Percentiles rank a stretch among this genome's conserved stretches.
phyloP scores from a whole-genome alignment of 1,140 invertebrate genomes.

The Drosophila navojoa region DNA sequence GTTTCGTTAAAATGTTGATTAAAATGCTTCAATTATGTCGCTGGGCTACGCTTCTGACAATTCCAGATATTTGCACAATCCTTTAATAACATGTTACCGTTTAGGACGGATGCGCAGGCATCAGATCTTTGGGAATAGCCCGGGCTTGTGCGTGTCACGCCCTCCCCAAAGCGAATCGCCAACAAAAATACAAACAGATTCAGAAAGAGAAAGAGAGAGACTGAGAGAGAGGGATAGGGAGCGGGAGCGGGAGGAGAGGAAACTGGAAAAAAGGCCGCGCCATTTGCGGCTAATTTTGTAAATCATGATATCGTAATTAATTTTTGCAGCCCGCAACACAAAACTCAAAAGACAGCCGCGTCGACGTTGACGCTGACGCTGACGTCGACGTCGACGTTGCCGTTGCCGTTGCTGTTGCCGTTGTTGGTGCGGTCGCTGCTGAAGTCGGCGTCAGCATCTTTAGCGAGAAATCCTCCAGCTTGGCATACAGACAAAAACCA shows the following conservation, averaged over 20 bases:
- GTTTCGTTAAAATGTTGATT: not conserved
- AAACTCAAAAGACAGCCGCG: slow-evolving; percentile 39
- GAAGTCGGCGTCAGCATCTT: slow-evolving; percentile 41
- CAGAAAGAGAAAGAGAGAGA: not conserved
- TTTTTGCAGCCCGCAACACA: slow-evolving; percentile 70
- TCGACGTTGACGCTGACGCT: slow-evolving; percentile 29
- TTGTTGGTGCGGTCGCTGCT: not conserved
- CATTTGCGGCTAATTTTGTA: slow-evolving; percentile 82
- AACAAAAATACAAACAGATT: too few relatives aligned
- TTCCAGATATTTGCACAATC: slow-evolving; percentile 2
- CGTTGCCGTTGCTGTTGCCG: not conserved
- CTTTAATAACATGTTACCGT: slow-evolving; percentile 3
- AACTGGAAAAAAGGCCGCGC: slow-evolving; percentile 49
- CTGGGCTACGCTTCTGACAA: not conserved
- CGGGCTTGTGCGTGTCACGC: not conserved
- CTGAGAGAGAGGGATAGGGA: not conserved
- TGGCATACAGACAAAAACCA: slow-evolving; percentile 71
- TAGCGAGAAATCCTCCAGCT: slow-evolving; percentile 67
- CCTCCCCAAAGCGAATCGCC: not conserved
- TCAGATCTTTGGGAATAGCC: not conserved
- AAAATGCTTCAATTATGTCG: slow-evolving; percentile 1
- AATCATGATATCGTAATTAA: slow-evolving; percentile 82
- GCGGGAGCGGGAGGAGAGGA: not conserved
- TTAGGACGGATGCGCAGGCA: not conserved
- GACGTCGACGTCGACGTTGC: not conserved